Percentiles rank a stretch among this genome's conserved stretches.
phyloP scores from a whole-genome alignment of 2,797 vertebrate species.

The Diplodus puntazzo region DNA sequence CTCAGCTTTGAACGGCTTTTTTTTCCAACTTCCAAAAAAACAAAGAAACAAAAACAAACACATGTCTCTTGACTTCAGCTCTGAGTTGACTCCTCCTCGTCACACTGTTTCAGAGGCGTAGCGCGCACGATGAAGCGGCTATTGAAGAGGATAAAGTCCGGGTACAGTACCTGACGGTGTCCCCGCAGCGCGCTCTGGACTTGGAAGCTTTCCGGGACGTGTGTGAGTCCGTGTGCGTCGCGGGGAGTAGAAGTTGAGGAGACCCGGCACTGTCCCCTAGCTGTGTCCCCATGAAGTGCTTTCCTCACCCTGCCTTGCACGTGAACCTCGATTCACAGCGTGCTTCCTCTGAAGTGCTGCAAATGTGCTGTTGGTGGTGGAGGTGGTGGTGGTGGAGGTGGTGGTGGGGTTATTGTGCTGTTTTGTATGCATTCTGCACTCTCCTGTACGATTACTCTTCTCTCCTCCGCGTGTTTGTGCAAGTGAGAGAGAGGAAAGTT shows the following conservation, averaged over 20 bases:
- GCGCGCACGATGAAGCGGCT: slow-evolving; percentile 11
- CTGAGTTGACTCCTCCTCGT: slow-evolving; percentile 9
- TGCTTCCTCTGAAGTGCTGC: slow-evolving; percentile 68
- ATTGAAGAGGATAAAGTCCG: slow-evolving; percentile 42
- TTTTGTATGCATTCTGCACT: slow-evolving; percentile 35
- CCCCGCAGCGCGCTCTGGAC: slow-evolving; percentile 42
- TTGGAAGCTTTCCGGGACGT: slow-evolving; percentile 34
- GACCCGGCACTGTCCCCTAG: slow-evolving; percentile 56
- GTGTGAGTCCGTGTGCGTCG: slow-evolving; percentile 6
- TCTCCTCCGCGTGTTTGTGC: slow-evolving; percentile 14
- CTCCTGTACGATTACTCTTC: slow-evolving; percentile 30
- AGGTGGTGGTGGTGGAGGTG: slow-evolving; percentile 42
- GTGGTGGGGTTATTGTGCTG: slow-evolving; percentile 54
- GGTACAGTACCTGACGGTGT: slow-evolving; percentile 70
- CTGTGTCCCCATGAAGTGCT: slow-evolving; percentile 70
- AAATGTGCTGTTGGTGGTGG: slow-evolving; percentile 43
- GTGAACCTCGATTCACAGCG: slow-evolving; percentile 58
- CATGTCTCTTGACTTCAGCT: slow-evolving; percentile 55
- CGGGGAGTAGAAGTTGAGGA: slow-evolving; percentile 41
- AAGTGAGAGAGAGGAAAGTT: slow-evolving; percentile 1
- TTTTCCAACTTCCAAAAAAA: slow-evolving; percentile 36
- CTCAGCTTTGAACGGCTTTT: slow-evolving; percentile 34
- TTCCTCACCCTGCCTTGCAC: slow-evolving; percentile 58
- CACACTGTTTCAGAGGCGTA: slow-evolving; percentile 17
- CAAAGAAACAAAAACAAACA: neutral